Evolutionary conservation across 2,888 invertebrate genomes (phyloP).

Genomic region (Meteorus cinctellus): DNA sequence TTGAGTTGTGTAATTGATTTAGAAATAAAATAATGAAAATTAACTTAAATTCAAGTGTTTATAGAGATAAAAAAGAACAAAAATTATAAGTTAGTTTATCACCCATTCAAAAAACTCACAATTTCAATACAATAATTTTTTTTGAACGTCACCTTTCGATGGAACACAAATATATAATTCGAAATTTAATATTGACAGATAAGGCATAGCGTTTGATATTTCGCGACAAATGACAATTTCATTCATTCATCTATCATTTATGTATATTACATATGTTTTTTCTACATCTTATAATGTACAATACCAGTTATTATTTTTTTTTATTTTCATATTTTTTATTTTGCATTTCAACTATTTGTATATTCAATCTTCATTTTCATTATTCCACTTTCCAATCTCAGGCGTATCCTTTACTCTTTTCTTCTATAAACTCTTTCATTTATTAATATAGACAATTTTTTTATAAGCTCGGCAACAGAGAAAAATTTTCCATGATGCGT

Average conservation of each 20-base stretch:
- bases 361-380: background rate
- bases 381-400: no score
- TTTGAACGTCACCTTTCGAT: slow-evolving; percentile 8
- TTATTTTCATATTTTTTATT: slow-evolving; percentile 14
- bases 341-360: slow-evolving; percentile 3
- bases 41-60: background rate
- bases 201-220: slow-evolving; percentile 64
- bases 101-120: background rate
- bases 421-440: no score
- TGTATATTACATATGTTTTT: background rate
- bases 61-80: background rate
- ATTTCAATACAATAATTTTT: background rate
- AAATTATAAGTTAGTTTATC: background rate
- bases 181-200: slow-evolving; percentile 55
- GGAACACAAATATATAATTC: slow-evolving; percentile 27
- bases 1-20: background rate
- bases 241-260: background rate
- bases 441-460: background rate
- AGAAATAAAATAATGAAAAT: slow-evolving; percentile 2
- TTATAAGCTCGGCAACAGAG: slow-evolving; percentile 1
- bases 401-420: no score
- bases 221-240: slow-evolving; percentile 25
- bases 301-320: slow-evolving; percentile 9
- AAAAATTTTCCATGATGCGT: background rate
- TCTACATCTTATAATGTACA: slow-evolving; percentile 28